Conservation (phyloP, 2,113 vertebrate genomes). For the Ptilonorhynchus violaceus region DNA sequence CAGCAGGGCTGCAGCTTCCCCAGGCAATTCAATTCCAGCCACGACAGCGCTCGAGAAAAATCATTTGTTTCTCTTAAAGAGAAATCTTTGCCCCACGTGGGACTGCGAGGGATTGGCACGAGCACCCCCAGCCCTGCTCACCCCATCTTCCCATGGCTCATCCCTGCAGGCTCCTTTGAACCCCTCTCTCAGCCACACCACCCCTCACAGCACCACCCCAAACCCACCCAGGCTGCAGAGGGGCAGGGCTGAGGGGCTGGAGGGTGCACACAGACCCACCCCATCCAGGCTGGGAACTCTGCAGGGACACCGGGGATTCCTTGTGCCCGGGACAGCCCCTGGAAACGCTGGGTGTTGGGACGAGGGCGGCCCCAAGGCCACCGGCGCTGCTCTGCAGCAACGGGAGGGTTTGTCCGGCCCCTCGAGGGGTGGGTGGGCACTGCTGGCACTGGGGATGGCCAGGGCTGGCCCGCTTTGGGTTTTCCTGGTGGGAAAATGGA, state of each 20-base stretch:
- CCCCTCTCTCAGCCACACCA: not conserved
- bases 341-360: not conserved
- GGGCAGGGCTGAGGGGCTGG: not conserved
- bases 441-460: not conserved
- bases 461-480: not conserved
- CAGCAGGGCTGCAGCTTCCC: not conserved
- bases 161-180: not conserved
- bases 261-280: not conserved
- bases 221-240: not conserved
- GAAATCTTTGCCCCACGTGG: not conserved
- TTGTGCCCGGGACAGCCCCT: fast-evolving
- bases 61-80: not conserved
- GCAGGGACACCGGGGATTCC: fast-evolving
- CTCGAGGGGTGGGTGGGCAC: not conserved
- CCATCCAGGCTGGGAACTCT: fast-evolving
- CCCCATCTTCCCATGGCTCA: not conserved
- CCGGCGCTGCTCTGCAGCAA: not conserved
- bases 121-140: not conserved
- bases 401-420: not conserved
- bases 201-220: not conserved
- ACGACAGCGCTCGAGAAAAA: not conserved
- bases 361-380: fast-evolving
- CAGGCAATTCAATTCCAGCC: slow-evolving; percentile 8
- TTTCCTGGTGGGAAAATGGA: not conserved
- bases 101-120: not conserved